Percentiles rank a stretch among this genome's conserved stretches.
Conservation (phyloP, 2,113 vertebrate genomes). For the Rallus limicola region DNA sequence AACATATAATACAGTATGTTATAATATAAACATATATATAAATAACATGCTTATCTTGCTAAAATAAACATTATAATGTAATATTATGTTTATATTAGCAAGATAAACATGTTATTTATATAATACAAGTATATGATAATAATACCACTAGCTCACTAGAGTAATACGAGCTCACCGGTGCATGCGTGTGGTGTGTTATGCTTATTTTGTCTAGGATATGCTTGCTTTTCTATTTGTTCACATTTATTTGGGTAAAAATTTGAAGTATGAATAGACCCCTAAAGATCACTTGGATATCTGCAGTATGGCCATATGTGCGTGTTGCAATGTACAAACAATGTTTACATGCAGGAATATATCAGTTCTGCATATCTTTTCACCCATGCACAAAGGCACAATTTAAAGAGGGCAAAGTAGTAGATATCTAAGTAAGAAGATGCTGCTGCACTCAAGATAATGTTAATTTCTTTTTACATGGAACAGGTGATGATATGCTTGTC, state of each 20-base stretch:
- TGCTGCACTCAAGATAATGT: background rate
- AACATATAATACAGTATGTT: too few species aligned
- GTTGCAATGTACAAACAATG: background rate
- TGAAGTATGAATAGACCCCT: background rate
- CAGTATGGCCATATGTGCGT: background rate
- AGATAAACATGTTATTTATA: background rate
- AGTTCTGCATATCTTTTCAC: background rate
- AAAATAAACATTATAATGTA: too few species aligned
- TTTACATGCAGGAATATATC: background rate
- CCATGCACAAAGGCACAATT: background rate
- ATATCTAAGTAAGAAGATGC: background rate
- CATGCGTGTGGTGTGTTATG: background rate
- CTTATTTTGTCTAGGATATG: background rate
- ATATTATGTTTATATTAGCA: too few species aligned
- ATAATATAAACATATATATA: too few species aligned
- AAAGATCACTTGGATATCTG: background rate
- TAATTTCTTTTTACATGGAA: background rate
- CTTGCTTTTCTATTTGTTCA: background rate
- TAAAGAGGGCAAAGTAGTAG: background rate
- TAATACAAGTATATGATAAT: background rate
- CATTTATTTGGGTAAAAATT: background rate
- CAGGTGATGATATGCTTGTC: background rate
- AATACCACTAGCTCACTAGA: accelerated
- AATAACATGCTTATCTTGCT: too few species aligned
- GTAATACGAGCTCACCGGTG: background rate